A percentile compares a stretch with the other conserved stretches of the same genome.
Conservation (phyloP, 2,113 vertebrate genomes). For the Suricata suricatta region DNA sequence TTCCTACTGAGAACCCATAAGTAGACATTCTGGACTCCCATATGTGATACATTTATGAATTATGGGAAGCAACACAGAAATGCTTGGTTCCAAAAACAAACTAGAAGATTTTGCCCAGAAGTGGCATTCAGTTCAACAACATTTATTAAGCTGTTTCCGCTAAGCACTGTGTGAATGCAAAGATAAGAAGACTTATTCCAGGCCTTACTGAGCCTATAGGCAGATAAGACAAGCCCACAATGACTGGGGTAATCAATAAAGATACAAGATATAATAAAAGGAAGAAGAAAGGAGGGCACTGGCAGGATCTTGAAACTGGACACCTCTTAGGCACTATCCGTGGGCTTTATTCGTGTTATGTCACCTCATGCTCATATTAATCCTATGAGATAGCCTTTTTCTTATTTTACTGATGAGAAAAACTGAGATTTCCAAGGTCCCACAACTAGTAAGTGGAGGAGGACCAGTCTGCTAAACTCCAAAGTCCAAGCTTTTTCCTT, state of each 20-base stretch:
- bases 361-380: neutral
- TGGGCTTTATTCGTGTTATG: neutral
- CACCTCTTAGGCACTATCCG: neutral
- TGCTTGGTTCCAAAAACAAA: constrained; percentile 13
- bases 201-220: neutral
- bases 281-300: neutral
- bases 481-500: neutral
- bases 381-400: neutral
- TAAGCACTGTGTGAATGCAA: neutral
- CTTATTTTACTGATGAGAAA: neutral
- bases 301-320: neutral
- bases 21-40: neutral
- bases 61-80: neutral
- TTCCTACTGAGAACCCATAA: neutral
- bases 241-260: neutral
- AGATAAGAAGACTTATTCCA: neutral
- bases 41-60: neutral
- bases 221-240: neutral
- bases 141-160: constrained; percentile 18
- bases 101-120: neutral
- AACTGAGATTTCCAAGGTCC: neutral
- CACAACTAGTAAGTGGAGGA: neutral
- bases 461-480: neutral
- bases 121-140: neutral
- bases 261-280: neutral